A percentile compares a stretch with the other conserved stretches of the same genome.
Conservation (phyloP, 1,140 invertebrate genomes). For the Heliconius himera region DNA sequence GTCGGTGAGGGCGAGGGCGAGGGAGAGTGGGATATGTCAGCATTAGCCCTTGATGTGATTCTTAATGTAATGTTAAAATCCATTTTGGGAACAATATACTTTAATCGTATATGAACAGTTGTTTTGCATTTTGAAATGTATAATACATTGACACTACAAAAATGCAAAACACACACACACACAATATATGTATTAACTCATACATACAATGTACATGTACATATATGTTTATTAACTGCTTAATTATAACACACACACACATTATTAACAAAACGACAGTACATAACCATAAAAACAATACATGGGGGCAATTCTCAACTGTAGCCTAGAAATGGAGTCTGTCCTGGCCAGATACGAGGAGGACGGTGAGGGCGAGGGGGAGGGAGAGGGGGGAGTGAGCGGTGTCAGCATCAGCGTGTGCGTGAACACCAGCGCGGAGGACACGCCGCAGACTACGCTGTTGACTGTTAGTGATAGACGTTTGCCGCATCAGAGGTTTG, state of each 20-base stretch:
- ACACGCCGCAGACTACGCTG: slow-evolving; percentile 53
- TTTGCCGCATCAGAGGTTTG: slow-evolving; percentile 66
- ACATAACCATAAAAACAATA: slow-evolving; percentile 12
- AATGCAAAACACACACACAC: too few species aligned
- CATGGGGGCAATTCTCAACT: slow-evolving; percentile 62
- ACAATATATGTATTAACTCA: neutral
- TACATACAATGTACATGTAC: neutral
- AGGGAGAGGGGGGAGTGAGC: slow-evolving; percentile 47
- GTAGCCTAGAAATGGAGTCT: slow-evolving; percentile 67
- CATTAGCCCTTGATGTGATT: slow-evolving; percentile 48
- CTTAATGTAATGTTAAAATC: too few species aligned
- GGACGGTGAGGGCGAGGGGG: slow-evolving; percentile 55
- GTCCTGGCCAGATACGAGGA: slow-evolving; percentile 74
- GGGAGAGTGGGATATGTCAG: slow-evolving; percentile 57
- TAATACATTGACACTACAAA: too few species aligned
- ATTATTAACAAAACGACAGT: neutral
- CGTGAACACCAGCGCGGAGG: slow-evolving; percentile 60
- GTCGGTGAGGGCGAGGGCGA: slow-evolving; percentile 46
- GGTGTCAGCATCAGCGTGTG: slow-evolving; percentile 75
- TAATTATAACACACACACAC: neutral
- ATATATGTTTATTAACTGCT: neutral
- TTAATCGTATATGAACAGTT: too few species aligned
- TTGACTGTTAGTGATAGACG: slow-evolving; percentile 62
- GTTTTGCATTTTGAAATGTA: too few species aligned
- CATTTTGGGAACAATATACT: too few species aligned